Evolutionary conservation across 2,113 vertebrate genomes (phyloP).

Genomic region (Indri indri): DNA sequence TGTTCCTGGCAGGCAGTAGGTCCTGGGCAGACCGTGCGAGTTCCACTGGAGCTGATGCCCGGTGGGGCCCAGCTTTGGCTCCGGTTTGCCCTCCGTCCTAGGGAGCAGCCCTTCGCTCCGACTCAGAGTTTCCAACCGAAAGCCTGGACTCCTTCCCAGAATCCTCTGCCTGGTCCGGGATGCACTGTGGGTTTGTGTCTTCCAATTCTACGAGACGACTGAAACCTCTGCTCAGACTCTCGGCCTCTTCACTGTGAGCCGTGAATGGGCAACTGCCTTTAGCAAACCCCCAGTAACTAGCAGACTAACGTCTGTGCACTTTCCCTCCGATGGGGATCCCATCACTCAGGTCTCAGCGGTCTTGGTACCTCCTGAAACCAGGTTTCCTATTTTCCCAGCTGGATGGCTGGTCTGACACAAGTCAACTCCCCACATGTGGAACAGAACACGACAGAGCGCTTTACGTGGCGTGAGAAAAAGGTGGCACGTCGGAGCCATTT

Average conservation of each 20-base stretch:
- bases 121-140: background rate
- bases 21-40: too few species aligned
- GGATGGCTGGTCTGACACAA: too few species aligned
- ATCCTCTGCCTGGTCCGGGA: background rate
- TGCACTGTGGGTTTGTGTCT: background rate
- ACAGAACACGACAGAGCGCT: background rate
- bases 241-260: too few species aligned
- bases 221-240: background rate
- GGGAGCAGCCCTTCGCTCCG: too few species aligned
- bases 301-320: too few species aligned
- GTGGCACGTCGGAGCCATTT: background rate
- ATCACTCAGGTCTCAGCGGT: background rate
- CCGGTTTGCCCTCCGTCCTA: too few species aligned
- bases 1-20: too few species aligned
- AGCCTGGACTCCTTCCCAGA: background rate
- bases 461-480: background rate
- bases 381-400: background rate
- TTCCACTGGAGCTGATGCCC: too few species aligned
- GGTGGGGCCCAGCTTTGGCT: too few species aligned
- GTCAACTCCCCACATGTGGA: fast-evolving
- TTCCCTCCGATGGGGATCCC: background rate
- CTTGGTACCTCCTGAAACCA: too few species aligned
- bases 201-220: background rate
- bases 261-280: background rate
- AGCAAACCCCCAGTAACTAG: background rate